Percentiles rank a stretch among this genome's conserved stretches.
phyloP scores from a whole-genome alignment of 2,888 invertebrate species.

The Mythimna albipuncta region DNA sequence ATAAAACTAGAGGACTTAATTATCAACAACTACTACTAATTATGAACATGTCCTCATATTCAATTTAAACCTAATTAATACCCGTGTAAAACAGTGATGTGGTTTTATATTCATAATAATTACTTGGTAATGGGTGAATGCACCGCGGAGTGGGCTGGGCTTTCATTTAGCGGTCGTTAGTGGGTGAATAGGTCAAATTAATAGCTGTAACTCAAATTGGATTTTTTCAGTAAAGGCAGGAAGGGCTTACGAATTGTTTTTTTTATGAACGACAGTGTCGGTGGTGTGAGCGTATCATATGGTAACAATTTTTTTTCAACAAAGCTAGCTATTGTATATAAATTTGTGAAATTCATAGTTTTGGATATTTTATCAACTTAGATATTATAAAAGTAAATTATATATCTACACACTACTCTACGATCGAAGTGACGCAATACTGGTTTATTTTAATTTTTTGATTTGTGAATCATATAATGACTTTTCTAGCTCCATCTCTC shows the following conservation, averaged over 20 bases:
- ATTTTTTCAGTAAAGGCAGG: conserved; percentile 8
- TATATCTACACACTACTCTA: no score
- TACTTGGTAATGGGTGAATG: conserved; percentile 47
- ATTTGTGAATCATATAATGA: no score
- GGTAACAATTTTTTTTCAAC: neutral
- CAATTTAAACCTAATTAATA: conserved; percentile 34
- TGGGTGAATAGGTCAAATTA: conserved; percentile 39
- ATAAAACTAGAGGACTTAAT: no score
- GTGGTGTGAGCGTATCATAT: neutral
- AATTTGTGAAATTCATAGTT: neutral
- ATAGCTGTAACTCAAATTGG: conserved; percentile 30
- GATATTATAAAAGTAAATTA: no score
- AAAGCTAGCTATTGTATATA: no score
- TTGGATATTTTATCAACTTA: no score
- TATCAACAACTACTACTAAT: conserved; percentile 20
- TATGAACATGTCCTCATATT: conserved; percentile 16
- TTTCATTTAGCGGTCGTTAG: conserved; percentile 47
- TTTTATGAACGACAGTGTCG: neutral
- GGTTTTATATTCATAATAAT: conserved; percentile 47
- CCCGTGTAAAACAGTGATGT: conserved; percentile 11
- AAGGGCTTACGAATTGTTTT: neutral
- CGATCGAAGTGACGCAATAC: neutral
- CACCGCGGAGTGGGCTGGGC: conserved; percentile 38
- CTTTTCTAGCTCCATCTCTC: no score
- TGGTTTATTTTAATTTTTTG: no score